Evolutionary conservation across 2,888 invertebrate species (phyloP), one percentile per base, ranked within the genome.

Genomic region (Poecilobothrus nobilitatus): DNA sequence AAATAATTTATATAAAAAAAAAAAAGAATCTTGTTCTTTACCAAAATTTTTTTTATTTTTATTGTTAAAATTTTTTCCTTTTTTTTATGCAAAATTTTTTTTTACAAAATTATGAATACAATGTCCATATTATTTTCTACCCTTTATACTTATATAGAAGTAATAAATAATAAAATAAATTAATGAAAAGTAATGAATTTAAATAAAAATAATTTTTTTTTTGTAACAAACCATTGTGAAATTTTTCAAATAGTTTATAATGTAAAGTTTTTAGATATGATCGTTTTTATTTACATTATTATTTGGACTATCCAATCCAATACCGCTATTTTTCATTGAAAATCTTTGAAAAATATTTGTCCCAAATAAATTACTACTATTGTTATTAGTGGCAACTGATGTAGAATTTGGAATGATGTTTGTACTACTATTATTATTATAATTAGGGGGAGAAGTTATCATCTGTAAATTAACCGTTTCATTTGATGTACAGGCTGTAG

Each of bases 261-360:
- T 67, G 34, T 69, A 66, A 27, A 67, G 9, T 33, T 61, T 27
- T 53, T 37, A 37, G 12, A 37, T 37, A 12, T 10, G 37, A 44
- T 63, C 69, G 62, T 68, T 70, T 72, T 71, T 73, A 69, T 70
- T 73, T 70, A 71, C 71, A 72, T 72, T 70, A 72, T 72, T 70
- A 68, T 65, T 65, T 37, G 63, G 68, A 67, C 71, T 64, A 71
- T 70, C 44, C 15, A 67, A 65, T 33, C 68, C 70, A 72, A 74
- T 73, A 66, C 76, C 75, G 73, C 75, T 76, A 76, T 81, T 75
- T 73, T 80, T 79, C 72, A 79, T 78, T 65, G 81, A 78, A 72
- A 81, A 81, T 72, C 80, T 78, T 73, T 80, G 81, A 68, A 81
- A 81, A 70, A 81, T 79, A 72, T 81, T 81, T 71, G 80, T 76